Evolutionary conservation across 1,140 invertebrate species (phyloP), one percentile per base, ranked within the genome.

Genomic region (Drosophila tsacasi): DNA sequence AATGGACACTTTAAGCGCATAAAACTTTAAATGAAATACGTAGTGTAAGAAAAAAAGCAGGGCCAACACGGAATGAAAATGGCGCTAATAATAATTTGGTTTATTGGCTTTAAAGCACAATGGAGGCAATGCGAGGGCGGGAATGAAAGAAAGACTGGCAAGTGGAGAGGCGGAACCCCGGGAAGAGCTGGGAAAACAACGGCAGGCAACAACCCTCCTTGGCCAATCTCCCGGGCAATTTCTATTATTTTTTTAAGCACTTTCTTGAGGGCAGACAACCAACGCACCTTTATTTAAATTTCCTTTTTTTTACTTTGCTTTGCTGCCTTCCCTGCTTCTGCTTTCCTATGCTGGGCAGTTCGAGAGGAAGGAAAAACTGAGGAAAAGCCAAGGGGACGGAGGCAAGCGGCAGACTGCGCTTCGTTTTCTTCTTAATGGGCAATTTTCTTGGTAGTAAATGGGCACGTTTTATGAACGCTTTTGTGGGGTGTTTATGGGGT

Each of bases 51-150:
- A 72, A 57, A 32, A n/a, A 54, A 37, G 19, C 32, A 39, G 27
- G 21, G 44, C 30, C 50, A 65, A 66, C 69, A 40, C 52, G 42
- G 75, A 71, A 86, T 76, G 83, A 85, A 79, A 86, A 92, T 92
- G 82, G 84, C 91, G 86, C 79, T 91, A 92, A 92, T 92, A 92
- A 92, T 92, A 92, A 92, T 92, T 92, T 92, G 82, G 84, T 92
- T 92, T 92, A 92, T 92, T 89, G 85, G 91, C 91, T 83, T 83
- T 85, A 89, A 92, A 91, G 82, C 82, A 82, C 91, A 91, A 92
- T 89, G 87, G 79, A 86, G 82, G 84, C 76, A 47, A 25, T 47
- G 46, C 46, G 62, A 79, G 83, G 82, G 87, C 79, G 66, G 64
- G 15, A n/a, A 9, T 9, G 23, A n/a, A 9, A n/a, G 23, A 62